Base-by-base conservation (phyloP, 92 coral and sea anemone genomes). In the Zoanthus sociatus region DNA sequence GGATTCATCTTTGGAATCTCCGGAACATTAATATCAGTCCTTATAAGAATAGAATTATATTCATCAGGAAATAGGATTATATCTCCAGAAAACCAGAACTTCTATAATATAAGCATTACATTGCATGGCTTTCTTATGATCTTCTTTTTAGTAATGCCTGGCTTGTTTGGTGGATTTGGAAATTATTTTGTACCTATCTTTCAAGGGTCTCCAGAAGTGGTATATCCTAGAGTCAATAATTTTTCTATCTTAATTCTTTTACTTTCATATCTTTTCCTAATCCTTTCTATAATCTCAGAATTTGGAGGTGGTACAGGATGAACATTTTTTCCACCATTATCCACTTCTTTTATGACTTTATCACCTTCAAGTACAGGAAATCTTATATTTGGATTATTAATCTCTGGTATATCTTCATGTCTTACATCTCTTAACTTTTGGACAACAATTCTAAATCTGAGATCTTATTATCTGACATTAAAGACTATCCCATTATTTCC, bases 301-400 rank as follows among this genome's bases (percentile, higher is more conserved):
- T 85, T 85, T 85, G 89, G 89, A 86, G 89, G 89, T 86, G 89
- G 89, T 75, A 86, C 89, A 86, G 89, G 89, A 44, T 86, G 89
- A 64, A 86, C 89, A 44, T 44, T 86, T 46, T 76, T 33, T 44
- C 83, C 89, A 86, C 83, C 89, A 86, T 86, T 86, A 86, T 75
- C 83, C 89, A 86, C 89, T 86, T 86, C 89, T 86, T 86, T 86
- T 75, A 86, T 86, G 89, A 86, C 83, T 86, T 75, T 86, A 86
- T 86, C 89, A 86, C 89, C 89, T 86, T 86, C 83, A 75, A 86
- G 89, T 75, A 86, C 89, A 86, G 83, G 89, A 86, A 86, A 86
- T 61, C 75, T 81, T 81, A 81, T 81, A 61, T 61, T 81, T 81
- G 86, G 86, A 61, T 81, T 81, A 61, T 3, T 86, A 86, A 86